Base-by-base conservation (phyloP, 1,140 invertebrate species). In the Oncopodura yosiiana region DNA sequence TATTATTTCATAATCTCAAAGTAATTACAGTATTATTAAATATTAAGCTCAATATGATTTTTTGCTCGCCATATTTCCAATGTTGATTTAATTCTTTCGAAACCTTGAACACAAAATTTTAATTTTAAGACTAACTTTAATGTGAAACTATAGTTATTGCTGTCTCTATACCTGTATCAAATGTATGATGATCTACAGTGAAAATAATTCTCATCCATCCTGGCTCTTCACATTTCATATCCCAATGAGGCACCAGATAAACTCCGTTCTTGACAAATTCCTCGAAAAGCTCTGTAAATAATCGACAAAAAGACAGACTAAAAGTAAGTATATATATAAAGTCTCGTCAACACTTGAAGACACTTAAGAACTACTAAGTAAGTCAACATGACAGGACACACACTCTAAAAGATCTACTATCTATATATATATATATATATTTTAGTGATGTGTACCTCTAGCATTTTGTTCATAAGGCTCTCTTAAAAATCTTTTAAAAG, bases 131-230 rank as follows among this genome's bases (percentile, higher is more conserved):
- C 1, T 26, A 24, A 6, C 1, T 30, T 46, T 16, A 30, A 12
- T 32, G 29, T 37, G 21, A 19, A 8, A 23, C 9, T 23, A 11
- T 21, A 36, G 3, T 23, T 27, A 41, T 26, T 51, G 8, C n/a
- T n/a, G n/a, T n/a, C n/a, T n/a, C n/a, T n/a, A n/a, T n/a, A 51
- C 49, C 49, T 16, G 23, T 18, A 39, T 51, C 49, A 41, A 51
- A 51, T 24, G 41, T 39, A 14, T 51, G 12, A 26, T 51, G 36
- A 16, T 51, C 49, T 2, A 34, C 49, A n/a, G 49, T 51, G 36
- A 51, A 51, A 3, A 51, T 26, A 24, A 51, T 51, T 51, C 49
- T 9, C 2, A 51, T 38, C 49, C 49, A 51, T 2, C 49, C 49
- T 16, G 49, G 49, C n/a, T 48, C 45, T 12, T n/a, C 24, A 26